Evolutionary conservation across 2,113 vertebrate genomes (phyloP).

Genomic region (Mellivora capensis): DNA sequence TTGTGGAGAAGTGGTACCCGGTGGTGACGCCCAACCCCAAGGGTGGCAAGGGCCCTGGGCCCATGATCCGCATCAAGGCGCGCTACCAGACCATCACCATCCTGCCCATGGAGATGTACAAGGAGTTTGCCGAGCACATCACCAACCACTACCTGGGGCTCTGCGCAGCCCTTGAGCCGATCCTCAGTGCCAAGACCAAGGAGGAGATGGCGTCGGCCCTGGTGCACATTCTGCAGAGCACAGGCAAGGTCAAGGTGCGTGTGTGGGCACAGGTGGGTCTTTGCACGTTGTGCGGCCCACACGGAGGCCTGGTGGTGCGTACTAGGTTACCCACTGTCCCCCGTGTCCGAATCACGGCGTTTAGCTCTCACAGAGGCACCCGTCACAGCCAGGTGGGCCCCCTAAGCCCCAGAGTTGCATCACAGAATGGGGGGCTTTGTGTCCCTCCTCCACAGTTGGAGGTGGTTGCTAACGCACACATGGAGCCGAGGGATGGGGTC

Average conservation of each 20-base stretch:
- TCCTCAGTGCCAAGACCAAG: constrained; percentile 98
- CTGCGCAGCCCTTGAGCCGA: constrained; percentile 95
- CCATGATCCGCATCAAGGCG: constrained; percentile 97
- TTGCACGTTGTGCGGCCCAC: fast-evolving
- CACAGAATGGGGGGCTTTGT: neutral
- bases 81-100: constrained; percentile 99
- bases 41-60: constrained; percentile 91
- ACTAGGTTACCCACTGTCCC: fast-evolving
- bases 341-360: fast-evolving
- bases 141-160: constrained; percentile 98
- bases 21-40: constrained; percentile 94
- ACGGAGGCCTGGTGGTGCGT: neutral
- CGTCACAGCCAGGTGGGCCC: neutral
- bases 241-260: constrained; percentile 97
- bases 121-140: constrained; percentile 98
- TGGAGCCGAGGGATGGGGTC: neutral
- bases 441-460: neutral
- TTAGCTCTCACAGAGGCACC: neutral
- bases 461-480: fast-evolving
- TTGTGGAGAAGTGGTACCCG: constrained; percentile 97
- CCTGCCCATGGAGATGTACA: constrained; percentile 99
- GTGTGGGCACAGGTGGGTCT: fast-evolving
- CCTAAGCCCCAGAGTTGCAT: neutral
- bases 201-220: constrained; percentile 98
- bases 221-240: constrained; percentile 99